Evolutionary conservation across 1,140 invertebrate genomes (phyloP), one percentile per base, ranked within the genome.

Genomic region (Atopsyche davidsoni): DNA sequence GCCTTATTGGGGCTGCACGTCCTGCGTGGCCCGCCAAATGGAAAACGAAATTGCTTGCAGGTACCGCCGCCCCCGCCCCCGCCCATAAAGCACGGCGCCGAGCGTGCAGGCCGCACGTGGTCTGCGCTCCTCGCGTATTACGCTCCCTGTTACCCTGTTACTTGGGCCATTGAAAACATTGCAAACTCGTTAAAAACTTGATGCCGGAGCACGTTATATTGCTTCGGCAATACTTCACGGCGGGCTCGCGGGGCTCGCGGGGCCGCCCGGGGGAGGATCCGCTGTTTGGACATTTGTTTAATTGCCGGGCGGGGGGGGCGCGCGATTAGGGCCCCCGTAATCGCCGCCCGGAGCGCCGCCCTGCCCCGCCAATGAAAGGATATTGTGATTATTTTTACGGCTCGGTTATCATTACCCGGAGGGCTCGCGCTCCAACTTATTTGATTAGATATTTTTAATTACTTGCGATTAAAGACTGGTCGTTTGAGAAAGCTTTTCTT

Each of bases 161-260:
- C 51, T 50, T 50, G 41, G 32, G 42, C 55, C 55, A 57, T 57
- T 57, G 55, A 57, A 57, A 57, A 57, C 55, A 57, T 57, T 53
- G 55, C 50, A 53, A 57, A 57, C 55, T 57, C 55, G 55, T 57
- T 57, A 57, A 57, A 57, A 57, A 57, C 55, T 53, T 53, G 55
- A 53, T 57, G 55, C 51, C 50, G 46, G 46, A 36, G 55, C 50
- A 57, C 55, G 55, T 53, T 57, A 57, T 57, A 57, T 57, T 53
- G 51, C 55, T 57, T 53, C 43, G 51, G 50, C 18, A 57, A 57
- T 57, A 53, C 55, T 57, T 57, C 47, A 46, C 24, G 24, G 51
- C 35, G 41, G 17, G 49, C 22, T 38, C 21, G 49, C 24, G 28
- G 28, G 13, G 21, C 18, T 13, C n/a, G 23, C 48, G 34, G 23